Evolutionary conservation across 1,140 invertebrate genomes (phyloP).

Genomic region (Cyclina sinensis): DNA sequence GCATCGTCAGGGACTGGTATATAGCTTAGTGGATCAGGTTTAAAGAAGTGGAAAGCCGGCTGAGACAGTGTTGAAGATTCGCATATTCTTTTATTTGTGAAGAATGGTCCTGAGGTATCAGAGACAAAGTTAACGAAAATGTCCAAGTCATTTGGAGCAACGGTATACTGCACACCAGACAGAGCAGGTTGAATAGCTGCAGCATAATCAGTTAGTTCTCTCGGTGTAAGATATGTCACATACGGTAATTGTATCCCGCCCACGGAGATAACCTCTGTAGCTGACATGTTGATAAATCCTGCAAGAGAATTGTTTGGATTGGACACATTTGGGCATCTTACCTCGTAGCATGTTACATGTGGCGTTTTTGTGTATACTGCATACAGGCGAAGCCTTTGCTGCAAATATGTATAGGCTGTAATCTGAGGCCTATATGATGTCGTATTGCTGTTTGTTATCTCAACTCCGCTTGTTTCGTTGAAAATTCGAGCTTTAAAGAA

Average conservation of each 20-base stretch:
- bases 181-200: background rate
- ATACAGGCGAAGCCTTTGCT: conserved; percentile 30
- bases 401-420: background rate
- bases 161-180: background rate
- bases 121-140: conserved; percentile 31
- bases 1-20: background rate
- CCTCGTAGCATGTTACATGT: conserved; percentile 18
- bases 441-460: background rate
- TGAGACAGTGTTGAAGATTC: background rate
- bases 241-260: background rate
- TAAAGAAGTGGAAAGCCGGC: conserved; percentile 26
- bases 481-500: conserved; percentile 55
- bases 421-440: conserved; percentile 38
- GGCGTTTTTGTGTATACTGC: background rate
- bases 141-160: background rate
- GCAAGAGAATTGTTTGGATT: background rate
- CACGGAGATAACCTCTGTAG: conserved; percentile 23
- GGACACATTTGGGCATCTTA: conserved; percentile 8
- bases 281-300: conserved; percentile 36
- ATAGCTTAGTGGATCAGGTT: conserved; percentile 17
- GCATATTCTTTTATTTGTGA: background rate
- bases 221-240: background rate
- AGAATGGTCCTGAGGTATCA: background rate
- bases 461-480: background rate
- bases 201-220: conserved; percentile 12